phyloP scores from a whole-genome alignment of 2,113 vertebrate species.

The Cromileptes altivelis region DNA sequence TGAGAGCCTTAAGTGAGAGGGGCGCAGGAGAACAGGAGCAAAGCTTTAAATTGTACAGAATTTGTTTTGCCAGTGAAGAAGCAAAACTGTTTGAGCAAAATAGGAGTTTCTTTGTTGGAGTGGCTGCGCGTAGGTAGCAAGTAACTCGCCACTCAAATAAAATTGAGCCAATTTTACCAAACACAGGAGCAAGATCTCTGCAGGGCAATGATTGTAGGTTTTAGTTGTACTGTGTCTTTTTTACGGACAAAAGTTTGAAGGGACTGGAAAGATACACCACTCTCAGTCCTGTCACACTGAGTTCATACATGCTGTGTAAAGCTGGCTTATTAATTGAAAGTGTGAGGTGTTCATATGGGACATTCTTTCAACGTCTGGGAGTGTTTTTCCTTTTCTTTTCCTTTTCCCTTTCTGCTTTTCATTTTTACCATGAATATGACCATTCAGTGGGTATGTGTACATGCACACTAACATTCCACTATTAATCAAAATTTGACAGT shows the following conservation, averaged over 20 bases:
- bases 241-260: not conserved
- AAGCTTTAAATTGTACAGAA: not conserved
- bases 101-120: not conserved
- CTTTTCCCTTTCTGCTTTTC: not conserved
- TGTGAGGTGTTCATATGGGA: not conserved
- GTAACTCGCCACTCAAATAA: constrained; percentile 31
- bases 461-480: too few species aligned
- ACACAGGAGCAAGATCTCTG: constrained; percentile 17
- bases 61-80: constrained; percentile 21
- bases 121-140: constrained; percentile 4
- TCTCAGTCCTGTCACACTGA: not conserved
- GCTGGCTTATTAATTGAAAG: not conserved
- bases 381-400: too few species aligned
- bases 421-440: not conserved
- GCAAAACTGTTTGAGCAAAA: not conserved
- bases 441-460: too few species aligned
- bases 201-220: constrained; percentile 13
- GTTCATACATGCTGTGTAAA: not conserved
- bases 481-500: too few species aligned
- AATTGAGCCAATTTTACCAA: constrained; percentile 43
- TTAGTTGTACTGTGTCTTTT: constrained; percentile 7
- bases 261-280: not conserved
- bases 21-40: not conserved
- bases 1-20: not conserved
- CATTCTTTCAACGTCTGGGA: not conserved